phyloP scores from a whole-genome alignment of 2,888 invertebrate species.

The Trissolcus japonicus region DNA sequence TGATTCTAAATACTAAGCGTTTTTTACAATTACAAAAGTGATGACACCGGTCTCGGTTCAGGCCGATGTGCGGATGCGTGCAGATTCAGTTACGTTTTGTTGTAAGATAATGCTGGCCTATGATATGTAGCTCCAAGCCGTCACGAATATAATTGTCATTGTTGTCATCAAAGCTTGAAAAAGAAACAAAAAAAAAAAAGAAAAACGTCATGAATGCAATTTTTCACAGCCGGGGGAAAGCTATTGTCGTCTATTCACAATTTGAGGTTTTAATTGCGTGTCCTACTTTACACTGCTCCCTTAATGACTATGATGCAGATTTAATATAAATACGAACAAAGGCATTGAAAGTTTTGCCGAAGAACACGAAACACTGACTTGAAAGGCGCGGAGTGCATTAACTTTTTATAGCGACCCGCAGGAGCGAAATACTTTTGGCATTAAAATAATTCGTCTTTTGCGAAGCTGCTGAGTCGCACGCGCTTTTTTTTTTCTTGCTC shows the following conservation, averaged over 20 bases:
- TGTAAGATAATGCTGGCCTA: neutral
- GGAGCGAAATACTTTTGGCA: constrained; percentile 28
- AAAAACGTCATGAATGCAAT: constrained; percentile 38
- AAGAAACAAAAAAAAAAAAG: too few species aligned
- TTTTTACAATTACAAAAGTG: too few species aligned
- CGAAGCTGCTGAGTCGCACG: constrained; percentile 9
- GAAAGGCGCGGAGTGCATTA: constrained; percentile 23
- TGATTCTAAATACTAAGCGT: too few species aligned
- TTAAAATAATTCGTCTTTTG: constrained; percentile 31
- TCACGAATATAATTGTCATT: constrained; percentile 30
- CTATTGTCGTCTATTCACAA: constrained; percentile 42
- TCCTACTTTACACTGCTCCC: constrained; percentile 43
- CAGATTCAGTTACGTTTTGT: constrained; percentile 7
- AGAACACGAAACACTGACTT: constrained; percentile 34
- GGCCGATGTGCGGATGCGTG: constrained; percentile 2
- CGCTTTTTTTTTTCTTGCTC: constrained; percentile 18
- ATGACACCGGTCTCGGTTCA: too few species aligned
- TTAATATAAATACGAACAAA: constrained; percentile 46
- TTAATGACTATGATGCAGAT: constrained; percentile 40
- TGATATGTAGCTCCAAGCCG: neutral
- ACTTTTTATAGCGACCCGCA: constrained; percentile 37
- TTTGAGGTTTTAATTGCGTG: constrained; percentile 47
- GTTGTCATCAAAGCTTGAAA: constrained; percentile 22
- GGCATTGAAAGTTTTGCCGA: constrained; percentile 29
- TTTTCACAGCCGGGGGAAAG: constrained; percentile 15